Percentiles rank a stretch among this genome's conserved stretches.
phyloP scores from a whole-genome alignment of 2,888 invertebrate species.

The Phragmatobia fuliginosa region DNA sequence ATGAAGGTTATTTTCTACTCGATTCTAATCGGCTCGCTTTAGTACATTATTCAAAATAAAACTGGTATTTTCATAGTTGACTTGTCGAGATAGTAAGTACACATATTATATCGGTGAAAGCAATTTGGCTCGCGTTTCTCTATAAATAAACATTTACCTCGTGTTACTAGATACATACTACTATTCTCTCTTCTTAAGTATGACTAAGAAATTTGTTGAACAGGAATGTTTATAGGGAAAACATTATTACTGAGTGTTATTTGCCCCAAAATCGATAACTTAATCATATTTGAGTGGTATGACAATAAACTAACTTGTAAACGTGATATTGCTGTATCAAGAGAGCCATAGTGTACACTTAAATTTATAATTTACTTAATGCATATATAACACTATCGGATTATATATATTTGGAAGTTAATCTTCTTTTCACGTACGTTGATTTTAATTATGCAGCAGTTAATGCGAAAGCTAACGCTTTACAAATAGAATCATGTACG shows the following conservation, averaged over 20 bases:
- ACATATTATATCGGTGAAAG: conserved; percentile 69
- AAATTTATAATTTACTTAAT: neutral
- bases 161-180: conserved; percentile 47
- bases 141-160: conserved; percentile 70
- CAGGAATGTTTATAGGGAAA: conserved; percentile 34
- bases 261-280: neutral
- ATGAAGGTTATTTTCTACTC: neutral
- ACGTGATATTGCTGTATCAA: neutral
- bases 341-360: neutral
- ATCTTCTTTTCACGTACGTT: neutral
- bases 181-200: conserved; percentile 59
- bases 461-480: neutral
- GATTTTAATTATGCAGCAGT: neutral
- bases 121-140: conserved; percentile 75
- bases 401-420: neutral
- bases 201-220: conserved; percentile 41
- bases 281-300: neutral
- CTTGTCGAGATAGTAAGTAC: conserved; percentile 27
- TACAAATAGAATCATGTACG: neutral
- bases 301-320: neutral
- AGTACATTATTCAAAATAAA: neutral
- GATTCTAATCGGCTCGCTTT: neutral
- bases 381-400: neutral
- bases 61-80: conserved; percentile 32
- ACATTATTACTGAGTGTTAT: neutral